These are phyloP conservation scores for Sicus ferrugineus DNA, from an alignment of 2,888 invertebrate species.

Conservation along the genomic window DNA sequence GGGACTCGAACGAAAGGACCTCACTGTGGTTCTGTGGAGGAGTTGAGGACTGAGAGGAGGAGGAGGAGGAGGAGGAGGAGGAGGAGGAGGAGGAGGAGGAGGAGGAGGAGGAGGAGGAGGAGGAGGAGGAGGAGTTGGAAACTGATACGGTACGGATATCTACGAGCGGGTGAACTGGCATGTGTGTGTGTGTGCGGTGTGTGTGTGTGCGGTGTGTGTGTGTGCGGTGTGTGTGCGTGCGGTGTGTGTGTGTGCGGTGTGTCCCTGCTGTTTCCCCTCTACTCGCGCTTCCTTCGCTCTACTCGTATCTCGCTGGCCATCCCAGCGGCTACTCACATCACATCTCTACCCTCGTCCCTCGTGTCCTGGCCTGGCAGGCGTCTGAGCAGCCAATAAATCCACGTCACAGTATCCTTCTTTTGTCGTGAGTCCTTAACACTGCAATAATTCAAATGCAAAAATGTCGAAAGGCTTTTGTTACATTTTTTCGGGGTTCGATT, in stretches of 20 bases:
- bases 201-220: not conserved
- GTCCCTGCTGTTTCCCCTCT: not conserved
- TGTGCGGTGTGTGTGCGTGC: not conserved
- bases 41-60: not conserved
- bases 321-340: not conserved
- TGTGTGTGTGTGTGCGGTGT: too few species aligned
- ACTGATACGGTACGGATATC: too few species aligned
- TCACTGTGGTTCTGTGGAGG: not conserved
- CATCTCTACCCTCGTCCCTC: not conserved
- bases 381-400: conserved; percentile 27
- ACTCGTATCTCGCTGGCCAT: not conserved
- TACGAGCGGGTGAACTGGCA: too few species aligned
- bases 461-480: not conserved
- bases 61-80: not conserved
- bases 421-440: conserved; percentile 25
- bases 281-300: not conserved
- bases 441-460: conserved; percentile 16
- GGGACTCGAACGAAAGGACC: not conserved
- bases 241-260: not conserved
- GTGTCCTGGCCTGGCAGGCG: not conserved
- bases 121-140: not conserved
- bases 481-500: not conserved
- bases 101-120: not conserved
- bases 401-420: conserved; percentile 27
- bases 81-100: not conserved